These are phyloP conservation scores for Gymnoscelis rufifasciata DNA, from an alignment of 2,888 invertebrate genomes.

Conservation along the genomic window DNA sequence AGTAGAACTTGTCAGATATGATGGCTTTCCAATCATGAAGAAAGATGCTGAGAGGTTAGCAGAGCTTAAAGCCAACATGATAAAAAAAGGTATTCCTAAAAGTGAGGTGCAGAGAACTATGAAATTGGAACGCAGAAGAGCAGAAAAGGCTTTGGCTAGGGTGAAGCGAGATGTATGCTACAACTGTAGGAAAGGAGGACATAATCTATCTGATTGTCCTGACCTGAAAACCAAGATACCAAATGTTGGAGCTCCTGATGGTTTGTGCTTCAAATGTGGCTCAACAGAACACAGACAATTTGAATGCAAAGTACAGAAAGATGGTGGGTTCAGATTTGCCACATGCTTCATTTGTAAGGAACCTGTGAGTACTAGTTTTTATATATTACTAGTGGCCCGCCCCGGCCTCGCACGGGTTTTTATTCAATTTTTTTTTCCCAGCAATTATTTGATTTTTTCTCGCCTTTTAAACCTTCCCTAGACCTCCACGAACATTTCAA, in stretches of 20 bases:
- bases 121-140: constrained; percentile 84
- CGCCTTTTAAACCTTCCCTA: no score
- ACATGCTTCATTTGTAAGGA: constrained; percentile 93
- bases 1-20: constrained; percentile 80
- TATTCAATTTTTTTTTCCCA: no score
- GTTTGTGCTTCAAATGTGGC: constrained; percentile 93
- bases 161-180: constrained; percentile 86
- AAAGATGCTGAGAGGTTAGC: constrained; percentile 83
- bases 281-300: constrained; percentile 91
- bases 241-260: constrained; percentile 72
- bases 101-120: constrained; percentile 82
- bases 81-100: constrained; percentile 82
- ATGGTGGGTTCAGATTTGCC: constrained; percentile 87
- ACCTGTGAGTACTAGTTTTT: constrained; percentile 62
- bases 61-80: constrained; percentile 81
- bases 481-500: no score
- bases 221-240: constrained; percentile 78
- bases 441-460: no score
- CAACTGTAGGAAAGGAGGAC: constrained; percentile 87
- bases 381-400: no score
- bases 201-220: constrained; percentile 89
- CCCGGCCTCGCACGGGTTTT: no score
- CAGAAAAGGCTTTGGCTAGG: constrained; percentile 84
- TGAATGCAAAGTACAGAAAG: constrained; percentile 83
- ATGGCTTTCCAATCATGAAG: constrained; percentile 85